A percentile compares a stretch with the other conserved stretches of the same genome.
These are phyloP conservation scores for Thunnus albacares DNA, from an alignment of 2,797 vertebrate species.

Conservation along the genomic window DNA sequence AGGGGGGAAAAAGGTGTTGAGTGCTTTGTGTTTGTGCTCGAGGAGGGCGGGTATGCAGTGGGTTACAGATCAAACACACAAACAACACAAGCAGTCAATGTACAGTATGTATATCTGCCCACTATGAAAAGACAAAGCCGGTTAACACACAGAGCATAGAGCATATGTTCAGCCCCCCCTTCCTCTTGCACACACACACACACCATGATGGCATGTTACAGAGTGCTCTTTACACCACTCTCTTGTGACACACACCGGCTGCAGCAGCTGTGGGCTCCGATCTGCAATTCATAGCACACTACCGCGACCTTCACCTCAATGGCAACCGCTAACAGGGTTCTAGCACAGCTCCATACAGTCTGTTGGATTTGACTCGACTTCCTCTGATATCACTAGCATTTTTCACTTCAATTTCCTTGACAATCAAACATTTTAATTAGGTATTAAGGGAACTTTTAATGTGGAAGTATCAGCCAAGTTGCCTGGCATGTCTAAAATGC, in stretches of 20 bases:
- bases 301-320: constrained; percentile 64
- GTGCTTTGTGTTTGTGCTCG: neutral
- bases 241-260: constrained; percentile 51
- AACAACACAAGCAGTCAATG: neutral
- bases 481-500: neutral
- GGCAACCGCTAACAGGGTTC: constrained; percentile 38
- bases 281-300: constrained; percentile 64
- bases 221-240: constrained; percentile 48
- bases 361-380: neutral
- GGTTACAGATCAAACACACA: neutral
- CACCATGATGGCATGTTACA: constrained; percentile 25
- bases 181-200: neutral
- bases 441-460: constrained; percentile 1
- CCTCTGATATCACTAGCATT: constrained; percentile 1
- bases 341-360: neutral
- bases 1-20: neutral
- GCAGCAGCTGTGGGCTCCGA: constrained; percentile 55
- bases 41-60: neutral
- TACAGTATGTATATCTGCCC: constrained; percentile 5
- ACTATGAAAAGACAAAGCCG: constrained; percentile 33
- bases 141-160: constrained; percentile 35
- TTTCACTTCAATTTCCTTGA: constrained; percentile 3
- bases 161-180: constrained; percentile 42
- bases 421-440: constrained; percentile 9
- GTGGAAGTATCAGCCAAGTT: constrained; percentile 25